Evolutionary conservation across 2,888 invertebrate genomes (phyloP).

Genomic region (Drosophila yooni): DNA sequence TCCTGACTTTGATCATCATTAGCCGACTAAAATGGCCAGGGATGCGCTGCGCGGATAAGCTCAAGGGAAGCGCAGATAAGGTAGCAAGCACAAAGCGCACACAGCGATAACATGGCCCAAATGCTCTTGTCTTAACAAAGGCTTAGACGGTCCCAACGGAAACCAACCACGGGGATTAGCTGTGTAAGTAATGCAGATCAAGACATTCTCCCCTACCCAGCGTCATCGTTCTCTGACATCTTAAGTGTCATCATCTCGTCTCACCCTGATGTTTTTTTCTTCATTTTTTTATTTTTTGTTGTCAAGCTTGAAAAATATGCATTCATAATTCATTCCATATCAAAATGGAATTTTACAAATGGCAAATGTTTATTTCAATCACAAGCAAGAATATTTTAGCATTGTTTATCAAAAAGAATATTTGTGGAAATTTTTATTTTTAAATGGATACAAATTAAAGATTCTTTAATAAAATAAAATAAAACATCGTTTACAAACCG

Average conservation of each 20-base stretch:
- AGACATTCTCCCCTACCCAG: slow-evolving; percentile 41
- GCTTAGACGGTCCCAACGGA: slow-evolving; percentile 30
- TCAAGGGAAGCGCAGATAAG: slow-evolving; percentile 18
- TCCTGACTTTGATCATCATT: slow-evolving; percentile 74
- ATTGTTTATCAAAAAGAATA: not conserved
- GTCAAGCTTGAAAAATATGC: not conserved
- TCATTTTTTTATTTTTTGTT: not conserved
- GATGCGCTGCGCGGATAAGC: slow-evolving; percentile 56
- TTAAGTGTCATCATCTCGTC: slow-evolving; percentile 41
- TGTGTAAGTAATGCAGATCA: slow-evolving; percentile 50
- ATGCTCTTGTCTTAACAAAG: slow-evolving; percentile 48
- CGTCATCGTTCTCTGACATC: slow-evolving; percentile 27
- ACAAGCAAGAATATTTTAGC: not conserved
- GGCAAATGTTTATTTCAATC: not conserved
- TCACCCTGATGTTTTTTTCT: not conserved
- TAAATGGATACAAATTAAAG: not conserved
- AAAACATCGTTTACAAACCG: not conserved
- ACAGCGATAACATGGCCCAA: slow-evolving; percentile 6
- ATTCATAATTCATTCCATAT: not conserved
- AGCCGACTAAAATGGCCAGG: slow-evolving; percentile 64
- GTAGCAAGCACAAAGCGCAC: slow-evolving; percentile 26
- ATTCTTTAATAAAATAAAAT: not conserved
- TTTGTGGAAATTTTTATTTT: not conserved
- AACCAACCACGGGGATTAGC: slow-evolving; percentile 54
- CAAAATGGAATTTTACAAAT: not conserved